Conservation (phyloP, 2,113 vertebrate genomes). For the Calidris pugnax region DNA sequence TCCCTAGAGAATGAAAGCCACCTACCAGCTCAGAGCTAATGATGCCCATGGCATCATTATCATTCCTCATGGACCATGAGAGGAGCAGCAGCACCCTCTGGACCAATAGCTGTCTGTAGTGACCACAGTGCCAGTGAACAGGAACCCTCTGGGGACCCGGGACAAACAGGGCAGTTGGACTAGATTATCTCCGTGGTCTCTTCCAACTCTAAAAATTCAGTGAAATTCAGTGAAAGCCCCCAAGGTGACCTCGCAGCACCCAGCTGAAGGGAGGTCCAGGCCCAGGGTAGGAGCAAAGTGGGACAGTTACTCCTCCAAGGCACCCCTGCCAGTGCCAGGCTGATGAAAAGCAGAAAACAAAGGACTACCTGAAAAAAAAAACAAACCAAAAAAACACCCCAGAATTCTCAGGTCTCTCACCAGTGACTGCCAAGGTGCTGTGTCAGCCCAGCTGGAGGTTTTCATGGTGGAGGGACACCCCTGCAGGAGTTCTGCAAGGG, state of each 20-base stretch:
- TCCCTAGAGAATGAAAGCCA: background rate
- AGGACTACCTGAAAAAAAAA: background rate
- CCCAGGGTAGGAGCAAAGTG: background rate
- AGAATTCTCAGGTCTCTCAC: background rate
- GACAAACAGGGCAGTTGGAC: background rate
- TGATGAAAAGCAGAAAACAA: background rate
- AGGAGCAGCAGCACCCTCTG: background rate
- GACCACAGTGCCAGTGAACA: accelerated
- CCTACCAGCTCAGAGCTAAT: background rate
- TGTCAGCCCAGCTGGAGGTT: background rate
- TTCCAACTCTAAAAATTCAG: no score
- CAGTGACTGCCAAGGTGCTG: no score
- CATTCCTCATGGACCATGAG: accelerated
- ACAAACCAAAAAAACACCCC: background rate
- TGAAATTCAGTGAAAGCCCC: no score
- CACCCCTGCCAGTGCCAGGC: background rate
- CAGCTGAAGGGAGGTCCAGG: background rate
- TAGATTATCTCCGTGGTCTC: no score
- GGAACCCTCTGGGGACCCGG: background rate
- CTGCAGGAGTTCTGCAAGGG: no score
- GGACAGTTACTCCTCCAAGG: background rate
- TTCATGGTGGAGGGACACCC: no score
- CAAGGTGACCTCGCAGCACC: background rate
- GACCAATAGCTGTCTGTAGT: background rate
- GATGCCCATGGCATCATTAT: background rate